phyloP scores from a whole-genome alignment of 2,888 invertebrate genomes.

The Phaonia tiefii region DNA sequence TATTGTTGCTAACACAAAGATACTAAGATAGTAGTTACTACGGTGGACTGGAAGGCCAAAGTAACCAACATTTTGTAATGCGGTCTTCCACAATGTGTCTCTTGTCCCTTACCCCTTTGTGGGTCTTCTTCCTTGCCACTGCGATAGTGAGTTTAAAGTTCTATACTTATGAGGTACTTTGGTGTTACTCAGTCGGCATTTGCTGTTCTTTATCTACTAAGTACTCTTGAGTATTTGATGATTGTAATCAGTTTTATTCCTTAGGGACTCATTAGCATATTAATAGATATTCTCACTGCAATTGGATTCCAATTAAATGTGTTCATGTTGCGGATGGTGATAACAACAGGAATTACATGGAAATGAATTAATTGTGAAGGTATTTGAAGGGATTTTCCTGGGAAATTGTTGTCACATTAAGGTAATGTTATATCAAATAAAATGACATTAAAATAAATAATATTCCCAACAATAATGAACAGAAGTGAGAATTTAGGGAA shows the following conservation, averaged over 20 bases:
- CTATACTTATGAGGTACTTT: no score
- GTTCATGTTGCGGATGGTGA: slow-evolving; percentile 18
- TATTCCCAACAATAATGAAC: no score
- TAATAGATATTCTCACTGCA: slow-evolving; percentile 24
- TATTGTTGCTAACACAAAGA: slow-evolving; percentile 25
- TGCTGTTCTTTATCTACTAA: slow-evolving; percentile 17
- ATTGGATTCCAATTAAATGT: slow-evolving; percentile 41
- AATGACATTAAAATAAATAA: no score
- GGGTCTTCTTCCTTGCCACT: background rate
- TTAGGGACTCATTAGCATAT: slow-evolving; percentile 34
- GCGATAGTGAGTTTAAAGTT: no score
- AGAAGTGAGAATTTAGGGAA: no score
- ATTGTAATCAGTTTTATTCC: slow-evolving; percentile 30
- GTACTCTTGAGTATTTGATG: background rate
- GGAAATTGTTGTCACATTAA: no score
- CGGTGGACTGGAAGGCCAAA: background rate
- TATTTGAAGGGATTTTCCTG: background rate
- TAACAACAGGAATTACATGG: slow-evolving; percentile 30
- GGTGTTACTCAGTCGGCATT: background rate
- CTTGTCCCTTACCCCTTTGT: no score
- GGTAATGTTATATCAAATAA: no score
- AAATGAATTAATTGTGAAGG: background rate
- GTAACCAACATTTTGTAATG: slow-evolving; percentile 9
- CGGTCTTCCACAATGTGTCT: background rate
- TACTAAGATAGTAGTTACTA: no score